Evolutionary conservation across 2,888 invertebrate species (phyloP), one percentile per base, ranked within the genome.

Genomic region (Drosophila sordidula): DNA sequence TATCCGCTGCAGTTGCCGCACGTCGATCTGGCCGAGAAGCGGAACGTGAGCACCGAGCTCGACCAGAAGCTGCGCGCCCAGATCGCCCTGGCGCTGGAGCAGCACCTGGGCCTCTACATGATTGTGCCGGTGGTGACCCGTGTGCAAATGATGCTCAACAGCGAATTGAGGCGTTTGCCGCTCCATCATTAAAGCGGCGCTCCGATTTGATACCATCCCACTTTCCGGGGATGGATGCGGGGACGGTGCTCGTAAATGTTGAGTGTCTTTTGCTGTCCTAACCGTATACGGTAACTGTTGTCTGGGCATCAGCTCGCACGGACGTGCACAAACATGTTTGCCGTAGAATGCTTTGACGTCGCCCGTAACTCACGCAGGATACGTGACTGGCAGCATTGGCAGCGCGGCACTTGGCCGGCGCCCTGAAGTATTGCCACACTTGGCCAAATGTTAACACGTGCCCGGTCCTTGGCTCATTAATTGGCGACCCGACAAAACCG

Each of bases 241-340:
- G 18, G 18, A 18, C 2, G 1, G 25, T 12, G 45, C 38, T 59
- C 52, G 63, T 62, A 72, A 72, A 71, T 56, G 78, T 69, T 69
- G 71, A 78, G 78, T 75, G 72, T 62, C 25, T 77, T 76, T 76
- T 57, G 65, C 51, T 73, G 76, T 69, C 22, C 26, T 26, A 52
- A 34, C 50, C 58, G 51, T 52, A 39, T 46, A 52, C 46, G 26
- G 52, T 65, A 52, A 45, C 39, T 63, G 61, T 67, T 72, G 78
- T 70, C 58, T 70, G 78, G 56, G n/a, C 63, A 62, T 36, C 62
- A 36, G 58, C 54, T 58, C 29, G 63, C 57, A 47, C 45, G 79
- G 70, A 79, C 77, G 77, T 81, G 79, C 78, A 82, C 78, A 78
- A 81, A 82, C 80, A 81, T 79, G 80, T 81, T 82, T 79, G 81